Percentiles rank a stretch among this genome's conserved stretches.
These are phyloP conservation scores for Drosophila nr. perissopoda DNA, from an alignment of 2,888 invertebrate species.

Conservation along the genomic window DNA sequence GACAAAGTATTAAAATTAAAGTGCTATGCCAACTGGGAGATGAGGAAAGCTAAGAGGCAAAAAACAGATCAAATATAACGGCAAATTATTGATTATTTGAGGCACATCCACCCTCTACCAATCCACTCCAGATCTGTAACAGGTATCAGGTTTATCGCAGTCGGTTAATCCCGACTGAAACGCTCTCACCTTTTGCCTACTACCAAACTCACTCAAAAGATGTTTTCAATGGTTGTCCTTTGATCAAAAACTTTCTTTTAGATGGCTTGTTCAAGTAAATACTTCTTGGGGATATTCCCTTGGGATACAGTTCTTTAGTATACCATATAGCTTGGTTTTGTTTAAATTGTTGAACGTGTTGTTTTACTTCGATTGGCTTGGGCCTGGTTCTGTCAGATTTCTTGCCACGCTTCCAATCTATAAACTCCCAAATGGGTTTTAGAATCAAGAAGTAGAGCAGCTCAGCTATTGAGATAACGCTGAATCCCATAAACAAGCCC, in stretches of 20 bases:
- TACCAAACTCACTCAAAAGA: slow-evolving; percentile 9
- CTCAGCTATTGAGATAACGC: slow-evolving; percentile 91
- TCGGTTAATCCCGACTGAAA: not conserved
- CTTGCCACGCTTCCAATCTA: slow-evolving; percentile 69
- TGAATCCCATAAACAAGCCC: slow-evolving; percentile 91
- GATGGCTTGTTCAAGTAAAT: not conserved
- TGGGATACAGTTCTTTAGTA: slow-evolving; percentile 59
- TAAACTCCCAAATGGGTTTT: slow-evolving; percentile 84
- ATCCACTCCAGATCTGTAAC: no score
- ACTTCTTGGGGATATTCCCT: slow-evolving; percentile 35
- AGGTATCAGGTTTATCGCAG: not conserved
- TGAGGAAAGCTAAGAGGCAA: not conserved
- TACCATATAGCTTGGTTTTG: slow-evolving; percentile 47
- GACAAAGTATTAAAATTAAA: not conserved
- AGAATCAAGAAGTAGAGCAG: slow-evolving; percentile 89
- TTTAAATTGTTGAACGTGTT: not conserved
- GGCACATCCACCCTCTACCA: not conserved
- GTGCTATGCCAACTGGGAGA: not conserved
- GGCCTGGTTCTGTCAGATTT: not conserved
- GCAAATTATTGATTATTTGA: not conserved
- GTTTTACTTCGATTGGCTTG: not conserved
- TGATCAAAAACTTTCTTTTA: not conserved
- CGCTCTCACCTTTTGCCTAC: not conserved
- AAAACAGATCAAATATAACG: not conserved
- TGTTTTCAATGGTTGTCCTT: not conserved